A percentile compares a stretch with the other conserved stretches of the same genome.
Conservation (phyloP, 30 jellyfish, hydroid and myxozoan genomes). For the Aurelia aurita region DNA sequence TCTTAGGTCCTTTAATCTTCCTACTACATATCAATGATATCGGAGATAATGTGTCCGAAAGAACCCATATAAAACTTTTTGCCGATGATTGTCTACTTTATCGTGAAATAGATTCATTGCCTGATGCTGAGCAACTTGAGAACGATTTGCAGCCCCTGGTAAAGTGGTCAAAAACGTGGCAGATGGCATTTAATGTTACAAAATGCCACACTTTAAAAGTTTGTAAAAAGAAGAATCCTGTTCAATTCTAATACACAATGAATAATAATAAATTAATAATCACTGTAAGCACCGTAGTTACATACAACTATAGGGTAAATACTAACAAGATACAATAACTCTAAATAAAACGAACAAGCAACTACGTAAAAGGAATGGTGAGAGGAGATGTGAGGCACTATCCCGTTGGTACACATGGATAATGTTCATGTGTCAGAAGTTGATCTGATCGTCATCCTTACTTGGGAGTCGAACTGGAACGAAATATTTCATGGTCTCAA, state of each 20-base stretch:
- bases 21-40: constrained; percentile 28
- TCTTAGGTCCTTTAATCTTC: constrained; percentile 24
- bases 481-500: constrained; percentile 47
- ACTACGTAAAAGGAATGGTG: no score
- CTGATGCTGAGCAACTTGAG: constrained; percentile 35
- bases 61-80: constrained; percentile 16
- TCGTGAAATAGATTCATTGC: constrained; percentile 3
- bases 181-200: constrained; percentile 39
- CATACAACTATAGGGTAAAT: no score
- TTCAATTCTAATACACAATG: constrained; percentile 37
- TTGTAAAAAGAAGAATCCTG: constrained; percentile 21
- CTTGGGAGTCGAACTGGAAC: constrained; percentile 31
- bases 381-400: constrained; percentile 2
- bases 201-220: constrained; percentile 21
- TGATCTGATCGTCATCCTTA: constrained; percentile 23
- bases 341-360: no score
- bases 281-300: no score
- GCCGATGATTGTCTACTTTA: constrained; percentile 31
- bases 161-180: constrained; percentile 43
- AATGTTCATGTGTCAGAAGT: constrained; percentile 31
- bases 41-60: constrained; percentile 5
- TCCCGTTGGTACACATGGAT: constrained; percentile 8
- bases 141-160: constrained; percentile 24
- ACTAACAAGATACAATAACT: no score
- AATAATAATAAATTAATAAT: no score